Conservation (phyloP, 2,113 vertebrate species). For the Dicaeum eximium region DNA sequence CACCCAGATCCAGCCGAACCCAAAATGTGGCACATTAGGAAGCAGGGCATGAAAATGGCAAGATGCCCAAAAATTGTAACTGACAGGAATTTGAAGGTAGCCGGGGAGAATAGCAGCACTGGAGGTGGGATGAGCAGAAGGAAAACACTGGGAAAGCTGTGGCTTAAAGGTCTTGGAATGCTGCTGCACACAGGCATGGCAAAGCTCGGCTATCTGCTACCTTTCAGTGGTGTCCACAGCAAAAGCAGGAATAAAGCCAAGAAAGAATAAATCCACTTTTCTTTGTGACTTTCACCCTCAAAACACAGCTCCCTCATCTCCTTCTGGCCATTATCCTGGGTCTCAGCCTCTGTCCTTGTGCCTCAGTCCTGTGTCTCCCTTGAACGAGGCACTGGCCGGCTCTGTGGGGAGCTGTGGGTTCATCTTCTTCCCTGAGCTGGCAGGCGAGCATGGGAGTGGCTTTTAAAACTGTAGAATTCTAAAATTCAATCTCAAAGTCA, state of each 20-base stretch:
- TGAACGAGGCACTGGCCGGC: accelerated
- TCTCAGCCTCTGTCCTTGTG: background rate
- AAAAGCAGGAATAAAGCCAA: background rate
- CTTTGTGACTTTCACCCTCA: background rate
- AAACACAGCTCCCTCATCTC: background rate
- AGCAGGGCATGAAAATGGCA: background rate
- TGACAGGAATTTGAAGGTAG: conserved; percentile 10
- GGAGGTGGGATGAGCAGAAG: conserved; percentile 17
- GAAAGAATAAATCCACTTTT: background rate
- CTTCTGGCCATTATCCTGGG: background rate
- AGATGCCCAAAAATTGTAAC: conserved; percentile 47
- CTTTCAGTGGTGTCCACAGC: background rate
- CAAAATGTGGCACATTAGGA: background rate
- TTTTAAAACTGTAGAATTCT: background rate
- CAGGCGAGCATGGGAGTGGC: accelerated
- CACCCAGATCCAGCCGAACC: background rate
- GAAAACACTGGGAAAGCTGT: background rate
- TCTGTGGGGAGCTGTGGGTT: background rate
- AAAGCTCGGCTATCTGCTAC: background rate
- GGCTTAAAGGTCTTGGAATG: background rate
- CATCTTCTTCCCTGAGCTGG: background rate
- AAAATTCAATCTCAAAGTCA: background rate
- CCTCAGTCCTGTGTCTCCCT: background rate
- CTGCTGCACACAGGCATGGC: background rate
- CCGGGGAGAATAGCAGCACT: conserved; percentile 1